Base-by-base conservation (phyloP, 1,140 invertebrate genomes). In the Drosophila azteca region DNA sequence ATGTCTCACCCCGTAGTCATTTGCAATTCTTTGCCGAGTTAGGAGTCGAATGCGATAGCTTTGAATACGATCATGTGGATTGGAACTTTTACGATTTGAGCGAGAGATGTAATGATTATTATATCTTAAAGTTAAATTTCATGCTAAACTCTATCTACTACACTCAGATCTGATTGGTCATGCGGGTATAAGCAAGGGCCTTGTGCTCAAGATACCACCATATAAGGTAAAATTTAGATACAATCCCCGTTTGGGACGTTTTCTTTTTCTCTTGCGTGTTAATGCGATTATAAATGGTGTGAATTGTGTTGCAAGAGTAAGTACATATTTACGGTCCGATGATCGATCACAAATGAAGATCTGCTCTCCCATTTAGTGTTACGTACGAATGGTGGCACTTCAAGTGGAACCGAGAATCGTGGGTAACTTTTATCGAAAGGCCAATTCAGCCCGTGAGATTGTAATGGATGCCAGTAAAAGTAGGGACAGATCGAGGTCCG, bases 71-170 rank as follows among this genome's bases (percentile, higher is more conserved):
- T 3, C 8, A 1, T 29, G n/a, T 75, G 13, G 8, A 43, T 13
- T 76, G 73, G 73, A 24, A 57, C 4, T 62, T 76, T 13, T 62
- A 48, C 26, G 73, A 76, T 11, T 29, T 57, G 11, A 8, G 20
- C 1, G 72, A 76, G 46, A 41, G 29, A 6, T 3, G 73, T 76
- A 22, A 76, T 71, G 31, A 26, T 8, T 20, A 0, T 6, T 13
- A 15, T 13, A 6, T 11, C 17, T 31, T 3, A 13, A 11, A n/a
- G 6, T 51, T 1, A 2, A 6, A 2, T 6, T 17, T 13, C 48
- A 15, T 22, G 24, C 26, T 15, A 4, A 9, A 6, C 9, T 3
- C 39, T n/a, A 39, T 17, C 17, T 43, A n/a, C 2, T 8, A 9
- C 24, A 31, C 7, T 2, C 4, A 76, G 73, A 29, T 31, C 26